Base-by-base conservation (phyloP, 2,888 invertebrate species). In the Fabriciana adippe region DNA sequence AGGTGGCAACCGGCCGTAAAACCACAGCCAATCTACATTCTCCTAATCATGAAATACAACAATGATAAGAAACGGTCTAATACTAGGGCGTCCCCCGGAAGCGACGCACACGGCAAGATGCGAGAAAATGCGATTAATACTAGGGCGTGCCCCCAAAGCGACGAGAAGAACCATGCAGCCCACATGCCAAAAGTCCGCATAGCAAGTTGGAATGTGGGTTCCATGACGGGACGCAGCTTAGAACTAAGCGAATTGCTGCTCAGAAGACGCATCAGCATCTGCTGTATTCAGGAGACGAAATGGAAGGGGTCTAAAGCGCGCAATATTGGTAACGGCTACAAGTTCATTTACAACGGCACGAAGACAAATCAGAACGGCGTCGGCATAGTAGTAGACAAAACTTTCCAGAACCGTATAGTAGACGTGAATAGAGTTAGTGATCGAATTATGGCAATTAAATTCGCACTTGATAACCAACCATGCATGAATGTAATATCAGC, bases 141-240 rank as follows among this genome's bases (percentile, higher is more conserved):
- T 31, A 31, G 31, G 31, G 31, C 31, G 31, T 31, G 6, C 31
- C 31, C 31, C 31, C 31, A 31, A 31, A 31, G 31, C 31, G 31
- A 31, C 31, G 31, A 6, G 6, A 31, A 31, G 31, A 31, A 31
- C 6, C 31, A 31, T 31, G 31, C 31, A 31, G 6, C 31, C 31
- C 31, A 31, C 31, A 31, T 31, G 6, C 31, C 31, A 31, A 31
- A 31, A 31, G 31, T 31, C 31, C 31, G 31, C 31, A 31, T 74
- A 41, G 72, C 67, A 1, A 74, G 69, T 11, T 75, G 76, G 76
- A 75, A 76, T 61, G 14, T 76, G 1, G 76, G 75, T 4, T 65
- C 74, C 15, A 45, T 75, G 15, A 74, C 69, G 0, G 73, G 73
- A 54, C n/a, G 71, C 13, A 70, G 70, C 64, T 18, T 55, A 60